Conservation (phyloP, 2,113 vertebrate genomes). For the Pavo muticus region DNA sequence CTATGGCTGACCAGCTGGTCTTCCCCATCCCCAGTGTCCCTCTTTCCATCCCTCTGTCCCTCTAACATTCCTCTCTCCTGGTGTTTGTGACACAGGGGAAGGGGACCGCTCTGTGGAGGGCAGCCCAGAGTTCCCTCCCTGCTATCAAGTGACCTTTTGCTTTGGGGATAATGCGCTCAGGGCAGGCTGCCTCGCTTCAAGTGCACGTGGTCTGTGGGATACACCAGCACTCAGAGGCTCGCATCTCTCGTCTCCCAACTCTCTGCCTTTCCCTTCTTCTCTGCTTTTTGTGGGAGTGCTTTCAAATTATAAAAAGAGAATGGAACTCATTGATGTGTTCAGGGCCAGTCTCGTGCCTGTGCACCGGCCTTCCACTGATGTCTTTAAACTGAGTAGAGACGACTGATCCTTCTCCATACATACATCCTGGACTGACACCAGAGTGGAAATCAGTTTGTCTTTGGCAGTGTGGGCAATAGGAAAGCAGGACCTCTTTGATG, state of each 20-base stretch:
- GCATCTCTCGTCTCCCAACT: background rate
- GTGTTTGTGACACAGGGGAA: background rate
- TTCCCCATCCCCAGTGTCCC: background rate
- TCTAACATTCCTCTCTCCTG: background rate
- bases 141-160: conserved; percentile 67
- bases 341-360: background rate
- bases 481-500: background rate
- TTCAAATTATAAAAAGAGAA: background rate
- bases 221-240: background rate
- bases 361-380: background rate
- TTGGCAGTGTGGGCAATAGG: accelerated
- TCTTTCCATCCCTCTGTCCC: background rate
- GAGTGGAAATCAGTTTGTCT: background rate
- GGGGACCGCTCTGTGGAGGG: background rate
- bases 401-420: accelerated
- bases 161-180: conserved; percentile 32
- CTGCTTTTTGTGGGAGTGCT: background rate
- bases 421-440: background rate
- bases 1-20: background rate
- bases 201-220: background rate
- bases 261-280: background rate
- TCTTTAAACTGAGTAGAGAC: background rate
- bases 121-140: background rate
- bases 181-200: accelerated
- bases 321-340: background rate